Percentiles rank a stretch among this genome's conserved stretches.
Conservation (phyloP, 2,888 invertebrate genomes). For the Limnephilus marmoratus region DNA sequence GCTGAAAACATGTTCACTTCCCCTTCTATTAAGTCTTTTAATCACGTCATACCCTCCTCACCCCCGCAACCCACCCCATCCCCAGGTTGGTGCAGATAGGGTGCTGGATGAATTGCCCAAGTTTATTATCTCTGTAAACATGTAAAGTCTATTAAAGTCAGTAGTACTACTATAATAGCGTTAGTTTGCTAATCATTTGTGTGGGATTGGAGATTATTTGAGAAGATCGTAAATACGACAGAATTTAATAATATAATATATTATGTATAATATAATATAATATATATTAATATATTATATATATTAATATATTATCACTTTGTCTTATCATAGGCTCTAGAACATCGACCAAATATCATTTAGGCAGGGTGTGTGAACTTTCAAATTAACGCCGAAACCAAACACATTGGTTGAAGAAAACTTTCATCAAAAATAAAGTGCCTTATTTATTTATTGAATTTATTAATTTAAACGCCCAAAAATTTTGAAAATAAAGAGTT, state of each 20-base stretch:
- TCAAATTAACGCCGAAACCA: too few relatives aligned
- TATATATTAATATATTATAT: not conserved
- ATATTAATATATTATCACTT: not conserved
- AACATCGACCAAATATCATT: too few relatives aligned
- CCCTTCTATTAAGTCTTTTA: not conserved
- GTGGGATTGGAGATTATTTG: not conserved
- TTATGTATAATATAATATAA: not conserved
- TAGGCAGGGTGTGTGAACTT: too few relatives aligned
- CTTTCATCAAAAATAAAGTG: too few relatives aligned
- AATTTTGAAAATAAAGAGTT: too few relatives aligned
- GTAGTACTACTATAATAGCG: not conserved
- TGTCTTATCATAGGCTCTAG: too few relatives aligned
- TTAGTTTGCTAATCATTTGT: not conserved
- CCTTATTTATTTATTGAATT: too few relatives aligned
- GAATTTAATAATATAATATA: not conserved
- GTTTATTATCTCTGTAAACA: not conserved
- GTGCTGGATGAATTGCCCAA: not conserved
- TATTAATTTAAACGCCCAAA: too few relatives aligned
- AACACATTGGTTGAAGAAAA: too few relatives aligned
- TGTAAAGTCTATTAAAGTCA: not conserved
- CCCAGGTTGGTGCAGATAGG: not conserved
- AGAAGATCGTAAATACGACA: not conserved
- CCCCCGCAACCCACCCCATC: not conserved
- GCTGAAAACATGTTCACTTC: slow-evolving; percentile 2
- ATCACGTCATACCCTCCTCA: not conserved